Conservation (phyloP, 1,140 invertebrate species). For the Ips typographus region DNA sequence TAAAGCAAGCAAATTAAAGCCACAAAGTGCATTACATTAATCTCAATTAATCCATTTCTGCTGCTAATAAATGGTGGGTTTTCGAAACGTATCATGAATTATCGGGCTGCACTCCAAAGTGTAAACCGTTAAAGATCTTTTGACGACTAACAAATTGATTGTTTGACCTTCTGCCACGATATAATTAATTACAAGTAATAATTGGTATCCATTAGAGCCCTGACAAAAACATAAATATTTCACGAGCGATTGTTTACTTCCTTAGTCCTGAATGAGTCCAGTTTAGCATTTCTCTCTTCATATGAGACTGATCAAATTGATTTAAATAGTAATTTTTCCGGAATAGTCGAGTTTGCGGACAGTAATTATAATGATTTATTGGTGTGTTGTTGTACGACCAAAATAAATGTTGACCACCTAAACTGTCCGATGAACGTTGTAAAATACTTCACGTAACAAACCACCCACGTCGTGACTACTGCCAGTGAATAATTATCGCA, state of each 20-base stretch:
- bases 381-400: too few species aligned
- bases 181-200: slow-evolving; percentile 21
- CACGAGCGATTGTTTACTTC: too few species aligned
- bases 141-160: slow-evolving; percentile 24
- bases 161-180: slow-evolving; percentile 14
- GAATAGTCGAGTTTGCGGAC: not conserved
- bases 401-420: slow-evolving; percentile 12
- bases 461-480: slow-evolving; percentile 29
- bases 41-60: slow-evolving; percentile 1
- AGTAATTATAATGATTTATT: not conserved
- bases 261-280: not conserved
- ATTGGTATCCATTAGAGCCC: slow-evolving; percentile 9
- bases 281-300: not conserved
- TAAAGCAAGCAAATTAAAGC: too few species aligned
- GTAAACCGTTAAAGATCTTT: slow-evolving; percentile 18
- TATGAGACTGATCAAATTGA: not conserved
- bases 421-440: slow-evolving; percentile 26
- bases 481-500: slow-evolving; percentile 27
- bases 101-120: slow-evolving; percentile 9
- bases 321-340: not conserved
- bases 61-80: not conserved
- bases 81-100: slow-evolving; percentile 5
- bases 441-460: slow-evolving; percentile 31
- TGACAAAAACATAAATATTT: not conserved
- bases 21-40: too few species aligned